These are phyloP conservation scores for Drosophila sturtevanti DNA, from an alignment of 1,140 invertebrate genomes.

Conservation along the genomic window DNA sequence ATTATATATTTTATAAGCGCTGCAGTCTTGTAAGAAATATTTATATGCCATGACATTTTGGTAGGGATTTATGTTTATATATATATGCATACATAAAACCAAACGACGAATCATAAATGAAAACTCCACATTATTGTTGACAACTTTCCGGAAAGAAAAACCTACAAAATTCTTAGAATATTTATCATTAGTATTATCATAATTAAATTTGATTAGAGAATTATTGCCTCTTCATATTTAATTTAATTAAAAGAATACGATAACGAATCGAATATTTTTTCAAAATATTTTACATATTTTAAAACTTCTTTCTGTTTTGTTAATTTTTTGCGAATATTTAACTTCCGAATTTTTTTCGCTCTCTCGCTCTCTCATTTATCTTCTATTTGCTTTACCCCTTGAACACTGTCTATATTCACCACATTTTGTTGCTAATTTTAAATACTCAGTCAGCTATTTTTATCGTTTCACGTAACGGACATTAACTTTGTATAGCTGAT, in stretches of 20 bases:
- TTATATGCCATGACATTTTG: constrained; percentile 71
- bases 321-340: constrained; percentile 57
- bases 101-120: not conserved
- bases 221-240: too few species aligned
- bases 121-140: constrained; percentile 21
- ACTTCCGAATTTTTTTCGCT: constrained; percentile 26
- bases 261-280: too few species aligned
- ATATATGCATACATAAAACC: not conserved
- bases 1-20: constrained; percentile 77
- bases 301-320: too few species aligned
- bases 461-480: constrained; percentile 68
- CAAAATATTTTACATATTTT: too few species aligned
- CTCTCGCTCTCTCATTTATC: constrained; percentile 3
- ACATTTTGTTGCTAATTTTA: constrained; percentile 56
- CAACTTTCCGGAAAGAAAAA: constrained; percentile 52
- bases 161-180: too few species aligned
- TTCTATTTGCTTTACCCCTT: too few species aligned
- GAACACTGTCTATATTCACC: constrained; percentile 20
- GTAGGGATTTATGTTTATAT: constrained; percentile 68
- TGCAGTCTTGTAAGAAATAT: constrained; percentile 59
- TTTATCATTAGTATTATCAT: too few species aligned
- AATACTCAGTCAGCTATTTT: constrained; percentile 50
- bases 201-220: too few species aligned
- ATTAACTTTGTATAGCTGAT: constrained; percentile 40
- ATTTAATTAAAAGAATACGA: too few species aligned